A percentile compares a stretch with the other conserved stretches of the same genome.
Evolutionary conservation across 2,888 invertebrate genomes (phyloP).

Genomic region (Andricus curvator): DNA sequence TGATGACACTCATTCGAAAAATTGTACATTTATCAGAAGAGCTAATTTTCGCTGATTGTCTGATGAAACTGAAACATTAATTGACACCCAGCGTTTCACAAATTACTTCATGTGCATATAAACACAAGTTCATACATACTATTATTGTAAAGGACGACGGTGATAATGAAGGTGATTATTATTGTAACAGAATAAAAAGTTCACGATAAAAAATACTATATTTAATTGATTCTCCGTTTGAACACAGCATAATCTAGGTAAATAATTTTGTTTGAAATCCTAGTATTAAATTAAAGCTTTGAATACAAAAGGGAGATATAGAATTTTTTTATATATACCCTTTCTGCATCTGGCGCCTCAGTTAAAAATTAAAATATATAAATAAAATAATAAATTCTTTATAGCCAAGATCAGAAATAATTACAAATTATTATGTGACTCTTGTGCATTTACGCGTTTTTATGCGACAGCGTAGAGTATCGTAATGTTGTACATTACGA

Average conservation of each 20-base stretch:
- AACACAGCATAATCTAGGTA: neutral
- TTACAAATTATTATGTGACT: too few relatives aligned
- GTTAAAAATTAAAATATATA: too few relatives aligned
- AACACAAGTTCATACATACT: slow-evolving; percentile 62
- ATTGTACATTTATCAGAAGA: neutral
- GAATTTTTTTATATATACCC: too few relatives aligned
- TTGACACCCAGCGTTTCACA: neutral
- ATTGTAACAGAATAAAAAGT: slow-evolving; percentile 72
- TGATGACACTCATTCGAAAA: slow-evolving; percentile 1
- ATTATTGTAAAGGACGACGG: slow-evolving; percentile 60
- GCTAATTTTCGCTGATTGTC: slow-evolving; percentile 2
- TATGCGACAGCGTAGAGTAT: too few relatives aligned
- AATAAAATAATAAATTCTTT: too few relatives aligned
- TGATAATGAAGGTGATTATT: slow-evolving; percentile 67
- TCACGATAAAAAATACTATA: slow-evolving; percentile 59
- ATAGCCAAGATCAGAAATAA: too few relatives aligned
- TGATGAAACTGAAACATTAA: neutral
- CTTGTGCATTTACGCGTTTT: too few relatives aligned
- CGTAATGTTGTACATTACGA: too few relatives aligned
- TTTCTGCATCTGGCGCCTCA: neutral
- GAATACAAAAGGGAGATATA: too few relatives aligned
- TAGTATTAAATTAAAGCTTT: too few relatives aligned
- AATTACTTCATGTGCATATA: slow-evolving; percentile 46
- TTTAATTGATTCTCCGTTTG: neutral
- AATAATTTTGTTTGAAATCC: neutral